Conservation (phyloP, 2,888 invertebrate genomes). For the Teinopalpus imperialis region DNA sequence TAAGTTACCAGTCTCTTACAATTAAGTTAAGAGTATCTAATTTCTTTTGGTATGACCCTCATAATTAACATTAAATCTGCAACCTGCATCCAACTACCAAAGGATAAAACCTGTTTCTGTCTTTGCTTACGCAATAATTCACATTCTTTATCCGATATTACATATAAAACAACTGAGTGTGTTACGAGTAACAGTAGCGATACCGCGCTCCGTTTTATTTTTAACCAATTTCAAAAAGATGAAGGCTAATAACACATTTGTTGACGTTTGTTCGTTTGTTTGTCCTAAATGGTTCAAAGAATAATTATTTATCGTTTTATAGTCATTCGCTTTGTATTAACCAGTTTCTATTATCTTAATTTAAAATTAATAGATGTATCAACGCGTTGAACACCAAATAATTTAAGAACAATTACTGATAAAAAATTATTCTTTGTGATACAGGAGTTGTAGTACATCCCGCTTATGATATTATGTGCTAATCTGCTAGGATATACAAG, state of each 20-base stretch:
- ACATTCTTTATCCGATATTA: constrained; percentile 29
- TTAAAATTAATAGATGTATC: no score
- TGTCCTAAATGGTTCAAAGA: constrained; percentile 12
- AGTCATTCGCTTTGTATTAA: not conserved
- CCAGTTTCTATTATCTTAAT: no score
- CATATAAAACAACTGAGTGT: constrained; percentile 31
- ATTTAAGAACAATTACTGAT: no score
- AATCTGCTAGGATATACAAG: no score
- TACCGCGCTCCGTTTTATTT: constrained; percentile 38
- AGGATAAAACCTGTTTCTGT: constrained; percentile 18
- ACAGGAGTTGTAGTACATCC: no score
- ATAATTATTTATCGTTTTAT: not conserved
- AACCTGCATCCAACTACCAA: not conserved
- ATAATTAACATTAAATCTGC: no score
- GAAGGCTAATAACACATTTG: constrained; percentile 38
- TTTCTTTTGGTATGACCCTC: no score
- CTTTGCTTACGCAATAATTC: constrained; percentile 20
- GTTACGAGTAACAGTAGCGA: constrained; percentile 12
- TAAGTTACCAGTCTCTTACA: no score
- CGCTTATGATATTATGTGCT: no score
- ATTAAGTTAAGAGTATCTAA: no score
- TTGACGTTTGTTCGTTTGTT: constrained; percentile 36
- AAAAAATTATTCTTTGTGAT: no score
- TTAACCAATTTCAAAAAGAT: constrained; percentile 41
- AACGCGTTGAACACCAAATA: no score